Conservation (phyloP, 2,888 invertebrate species). For the Chloroclystis v-ata region DNA sequence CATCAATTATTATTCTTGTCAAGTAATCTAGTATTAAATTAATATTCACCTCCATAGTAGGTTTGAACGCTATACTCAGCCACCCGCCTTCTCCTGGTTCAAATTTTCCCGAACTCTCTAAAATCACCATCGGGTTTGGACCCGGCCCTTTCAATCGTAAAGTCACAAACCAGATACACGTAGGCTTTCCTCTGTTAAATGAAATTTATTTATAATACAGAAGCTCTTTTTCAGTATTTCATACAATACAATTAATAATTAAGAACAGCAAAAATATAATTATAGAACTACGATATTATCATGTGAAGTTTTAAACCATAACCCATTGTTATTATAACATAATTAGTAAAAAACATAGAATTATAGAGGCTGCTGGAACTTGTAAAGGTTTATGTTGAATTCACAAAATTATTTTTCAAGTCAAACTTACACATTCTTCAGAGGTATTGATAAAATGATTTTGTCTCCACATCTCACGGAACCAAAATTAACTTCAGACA, state of each 20-base stretch:
- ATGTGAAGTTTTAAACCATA: no score
- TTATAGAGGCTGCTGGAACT: no score
- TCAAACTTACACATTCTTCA: slow-evolving; percentile 79
- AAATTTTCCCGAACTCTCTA: slow-evolving; percentile 65
- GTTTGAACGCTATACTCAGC: slow-evolving; percentile 78
- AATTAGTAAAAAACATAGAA: no score
- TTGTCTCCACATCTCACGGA: slow-evolving; percentile 79
- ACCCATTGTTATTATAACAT: no score
- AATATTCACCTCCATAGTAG: slow-evolving; percentile 58
- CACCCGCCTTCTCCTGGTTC: slow-evolving; percentile 69
- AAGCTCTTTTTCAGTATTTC: no score
- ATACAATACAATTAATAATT: no score
- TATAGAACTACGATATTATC: no score
- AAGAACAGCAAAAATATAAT: no score
- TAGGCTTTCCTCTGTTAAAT: slow-evolving; percentile 71
- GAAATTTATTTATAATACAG: neutral
- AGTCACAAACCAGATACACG: slow-evolving; percentile 75
- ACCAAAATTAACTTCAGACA: slow-evolving; percentile 71
- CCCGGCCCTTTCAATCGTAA: slow-evolving; percentile 52
- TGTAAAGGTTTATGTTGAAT: no score
- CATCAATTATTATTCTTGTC: no score
- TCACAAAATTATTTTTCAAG: no score
- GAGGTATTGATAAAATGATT: slow-evolving; percentile 67
- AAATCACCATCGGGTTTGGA: slow-evolving; percentile 51
- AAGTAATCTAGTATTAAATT: neutral